A percentile compares a stretch with the other conserved stretches of the same genome.
phyloP scores from a whole-genome alignment of 2,888 invertebrate species.

The Embidobia sp. region DNA sequence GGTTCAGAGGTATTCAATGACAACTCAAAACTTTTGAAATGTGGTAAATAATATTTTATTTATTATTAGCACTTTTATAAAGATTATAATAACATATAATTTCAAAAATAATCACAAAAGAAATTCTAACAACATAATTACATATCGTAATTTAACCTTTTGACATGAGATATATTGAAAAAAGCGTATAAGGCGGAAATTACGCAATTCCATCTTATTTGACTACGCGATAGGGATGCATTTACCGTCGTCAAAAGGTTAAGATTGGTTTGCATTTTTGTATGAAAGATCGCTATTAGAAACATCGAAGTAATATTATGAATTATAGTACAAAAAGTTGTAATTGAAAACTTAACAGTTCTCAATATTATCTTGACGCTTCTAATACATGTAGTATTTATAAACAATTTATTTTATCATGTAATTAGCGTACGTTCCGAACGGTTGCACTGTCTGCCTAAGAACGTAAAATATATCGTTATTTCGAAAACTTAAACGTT shows the following conservation, averaged over 20 bases:
- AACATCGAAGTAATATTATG: conserved; percentile 56
- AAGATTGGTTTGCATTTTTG: background rate
- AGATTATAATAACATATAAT: conserved; percentile 42
- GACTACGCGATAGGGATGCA: conserved; percentile 27
- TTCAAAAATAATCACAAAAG: conserved; percentile 24
- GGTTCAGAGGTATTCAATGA: background rate
- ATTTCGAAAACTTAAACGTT: conserved; percentile 29
- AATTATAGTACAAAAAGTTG: conserved; percentile 50
- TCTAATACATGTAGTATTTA: conserved; percentile 52
- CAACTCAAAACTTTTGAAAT: conserved; percentile 13
- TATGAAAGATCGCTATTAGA: conserved; percentile 50
- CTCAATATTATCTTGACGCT: conserved; percentile 55
- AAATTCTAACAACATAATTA: conserved; percentile 17
- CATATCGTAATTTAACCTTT: conserved; percentile 22
- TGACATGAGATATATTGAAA: conserved; percentile 12
- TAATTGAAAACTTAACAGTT: conserved; percentile 53
- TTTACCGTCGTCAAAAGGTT: conserved; percentile 35
- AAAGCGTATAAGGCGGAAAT: conserved; percentile 33
- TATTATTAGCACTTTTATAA: conserved; percentile 51
- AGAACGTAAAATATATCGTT: conserved; percentile 11
- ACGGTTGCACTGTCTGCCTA: conserved; percentile 24
- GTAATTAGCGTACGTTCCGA: conserved; percentile 40
- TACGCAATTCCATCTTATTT: conserved; percentile 43
- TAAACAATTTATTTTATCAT: conserved; percentile 39
- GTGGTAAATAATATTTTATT: conserved; percentile 54